Evolutionary conservation across 2,888 invertebrate genomes (phyloP).

Genomic region (Baronia brevicornis): DNA sequence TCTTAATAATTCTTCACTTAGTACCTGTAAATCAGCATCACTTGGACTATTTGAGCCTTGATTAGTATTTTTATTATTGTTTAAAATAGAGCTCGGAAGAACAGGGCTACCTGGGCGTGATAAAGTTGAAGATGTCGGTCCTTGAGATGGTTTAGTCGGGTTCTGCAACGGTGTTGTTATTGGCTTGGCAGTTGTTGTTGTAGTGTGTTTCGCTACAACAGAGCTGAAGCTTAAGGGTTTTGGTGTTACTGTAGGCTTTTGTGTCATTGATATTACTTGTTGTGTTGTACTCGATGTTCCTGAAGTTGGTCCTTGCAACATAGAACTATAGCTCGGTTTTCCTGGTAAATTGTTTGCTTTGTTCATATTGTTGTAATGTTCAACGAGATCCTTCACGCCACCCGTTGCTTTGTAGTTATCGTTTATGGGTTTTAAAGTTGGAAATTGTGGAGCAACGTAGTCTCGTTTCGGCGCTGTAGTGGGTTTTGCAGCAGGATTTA

Average conservation of each 20-base stretch:
- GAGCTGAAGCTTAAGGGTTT: no score
- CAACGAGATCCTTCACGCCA: constrained; percentile 58
- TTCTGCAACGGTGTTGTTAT: constrained; percentile 24
- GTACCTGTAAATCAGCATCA: constrained; percentile 78
- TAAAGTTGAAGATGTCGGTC: constrained; percentile 18
- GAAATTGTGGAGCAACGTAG: constrained; percentile 37
- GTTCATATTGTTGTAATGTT: constrained; percentile 48
- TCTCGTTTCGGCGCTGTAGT: constrained; percentile 32
- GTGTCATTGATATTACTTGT: constrained; percentile 19
- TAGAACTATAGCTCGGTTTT: constrained; percentile 54
- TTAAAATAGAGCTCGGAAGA: constrained; percentile 65
- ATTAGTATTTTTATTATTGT: constrained; percentile 37
- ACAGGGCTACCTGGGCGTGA: constrained; percentile 36
- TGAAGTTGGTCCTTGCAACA: constrained; percentile 34
- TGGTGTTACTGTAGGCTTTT: constrained; percentile 22
- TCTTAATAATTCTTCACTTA: constrained; percentile 82
- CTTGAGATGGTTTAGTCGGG: constrained; percentile 17
- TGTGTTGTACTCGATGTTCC: constrained; percentile 14
- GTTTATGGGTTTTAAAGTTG: constrained; percentile 23
- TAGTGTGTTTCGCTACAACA: constrained; percentile 22
- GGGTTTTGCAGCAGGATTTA: constrained; percentile 17
- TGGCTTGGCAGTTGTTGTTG: constrained; percentile 36
- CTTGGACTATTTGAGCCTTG: constrained; percentile 42
- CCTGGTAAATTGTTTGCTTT: constrained; percentile 27
- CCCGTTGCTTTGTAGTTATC: constrained; percentile 31